Conservation (phyloP, 2,888 invertebrate genomes). For the Emmelina monodactyla region DNA sequence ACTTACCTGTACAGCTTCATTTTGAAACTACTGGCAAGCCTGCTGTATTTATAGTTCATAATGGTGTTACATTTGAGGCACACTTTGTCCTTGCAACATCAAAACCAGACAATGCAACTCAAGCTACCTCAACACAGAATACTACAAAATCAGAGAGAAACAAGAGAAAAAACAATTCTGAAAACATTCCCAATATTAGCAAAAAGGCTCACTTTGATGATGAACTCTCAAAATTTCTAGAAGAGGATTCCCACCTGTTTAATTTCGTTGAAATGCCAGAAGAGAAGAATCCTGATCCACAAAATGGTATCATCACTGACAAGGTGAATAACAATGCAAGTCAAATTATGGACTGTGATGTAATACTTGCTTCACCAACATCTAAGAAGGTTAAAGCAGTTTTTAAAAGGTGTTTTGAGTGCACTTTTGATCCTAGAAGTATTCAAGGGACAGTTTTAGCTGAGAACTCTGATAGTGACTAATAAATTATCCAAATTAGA, state of each 20-base stretch:
- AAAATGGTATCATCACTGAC: constrained; percentile 13
- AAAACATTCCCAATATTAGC: constrained; percentile 24
- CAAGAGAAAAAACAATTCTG: constrained; percentile 30
- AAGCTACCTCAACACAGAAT: constrained; percentile 40
- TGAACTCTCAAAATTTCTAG: constrained; percentile 43
- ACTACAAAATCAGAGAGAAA: constrained; percentile 33
- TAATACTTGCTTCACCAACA: constrained; percentile 68
- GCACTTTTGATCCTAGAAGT: constrained; percentile 71
- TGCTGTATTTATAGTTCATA: constrained; percentile 76
- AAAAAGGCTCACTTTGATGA: constrained; percentile 46
- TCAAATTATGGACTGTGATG: constrained; percentile 41
- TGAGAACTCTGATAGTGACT: constrained; percentile 76
- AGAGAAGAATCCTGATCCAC: constrained; percentile 18
- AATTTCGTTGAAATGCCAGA: constrained; percentile 53
- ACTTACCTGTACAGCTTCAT: constrained; percentile 71
- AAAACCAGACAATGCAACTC: constrained; percentile 61
- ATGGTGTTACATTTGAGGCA: constrained; percentile 77
- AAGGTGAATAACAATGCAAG: constrained; percentile 19
- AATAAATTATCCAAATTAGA: constrained; percentile 11
- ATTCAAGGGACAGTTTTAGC: constrained; percentile 69
- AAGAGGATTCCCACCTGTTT: constrained; percentile 58
- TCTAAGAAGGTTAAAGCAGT: constrained; percentile 69
- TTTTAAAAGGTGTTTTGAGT: constrained; percentile 77
- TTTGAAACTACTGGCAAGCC: constrained; percentile 85
- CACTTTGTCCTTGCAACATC: constrained; percentile 83